phyloP scores from a whole-genome alignment of 1,140 invertebrate genomes.

The Saccostrea glomerata region DNA sequence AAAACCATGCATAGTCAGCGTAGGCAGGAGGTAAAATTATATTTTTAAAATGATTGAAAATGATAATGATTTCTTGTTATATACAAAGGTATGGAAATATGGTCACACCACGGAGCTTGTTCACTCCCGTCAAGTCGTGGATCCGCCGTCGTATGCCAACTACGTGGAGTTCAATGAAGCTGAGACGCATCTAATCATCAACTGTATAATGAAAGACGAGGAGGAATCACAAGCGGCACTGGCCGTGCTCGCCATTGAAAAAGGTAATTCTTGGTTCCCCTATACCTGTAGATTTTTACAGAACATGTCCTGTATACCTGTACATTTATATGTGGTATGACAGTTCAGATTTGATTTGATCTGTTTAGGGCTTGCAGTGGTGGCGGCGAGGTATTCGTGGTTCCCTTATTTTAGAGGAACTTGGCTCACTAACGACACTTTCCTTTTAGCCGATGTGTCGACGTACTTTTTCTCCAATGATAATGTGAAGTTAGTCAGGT shows the following conservation, averaged over 20 bases:
- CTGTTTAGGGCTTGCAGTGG: not conserved
- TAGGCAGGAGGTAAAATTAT: not conserved
- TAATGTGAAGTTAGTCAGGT: conserved; percentile 5
- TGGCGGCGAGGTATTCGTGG: conserved; percentile 10
- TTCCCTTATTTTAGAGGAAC: conserved; percentile 41
- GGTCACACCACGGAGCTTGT: not conserved
- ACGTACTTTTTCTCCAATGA: not conserved
- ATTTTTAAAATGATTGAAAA: not conserved
- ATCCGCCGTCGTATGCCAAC: conserved; percentile 32
- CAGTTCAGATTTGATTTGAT: too few relatives aligned
- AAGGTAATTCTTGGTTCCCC: not conserved
- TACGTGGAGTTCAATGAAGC: conserved; percentile 48
- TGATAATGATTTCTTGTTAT: not conserved
- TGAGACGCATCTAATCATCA: conserved; percentile 35
- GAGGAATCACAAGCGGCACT: not conserved
- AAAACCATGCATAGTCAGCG: too few relatives aligned
- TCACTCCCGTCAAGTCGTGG: not conserved
- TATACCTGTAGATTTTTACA: not conserved
- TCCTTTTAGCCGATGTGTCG: conserved; percentile 27
- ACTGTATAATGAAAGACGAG: not conserved
- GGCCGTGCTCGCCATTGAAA: conserved; percentile 9
- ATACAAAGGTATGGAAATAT: not conserved
- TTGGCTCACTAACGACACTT: conserved; percentile 39
- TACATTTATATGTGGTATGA: too few relatives aligned
- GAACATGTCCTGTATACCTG: not conserved